Evolutionary conservation across 2,888 invertebrate species (phyloP).

Genomic region (Ichneumoninae sp.): DNA sequence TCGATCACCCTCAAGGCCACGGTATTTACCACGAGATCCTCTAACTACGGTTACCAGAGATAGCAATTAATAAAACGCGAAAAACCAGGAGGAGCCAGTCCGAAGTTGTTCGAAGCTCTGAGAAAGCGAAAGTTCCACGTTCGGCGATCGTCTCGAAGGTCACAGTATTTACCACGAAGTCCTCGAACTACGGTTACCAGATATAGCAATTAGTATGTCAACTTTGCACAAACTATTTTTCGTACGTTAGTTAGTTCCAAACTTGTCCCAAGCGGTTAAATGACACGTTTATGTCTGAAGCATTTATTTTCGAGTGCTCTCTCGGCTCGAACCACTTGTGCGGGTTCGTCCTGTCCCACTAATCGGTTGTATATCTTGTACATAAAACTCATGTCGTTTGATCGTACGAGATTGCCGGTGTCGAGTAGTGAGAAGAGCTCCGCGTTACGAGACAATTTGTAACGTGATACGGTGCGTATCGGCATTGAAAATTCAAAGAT

Average conservation of each 20-base stretch:
- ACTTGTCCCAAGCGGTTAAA: background rate
- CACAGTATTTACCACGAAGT: slow-evolving; percentile 70
- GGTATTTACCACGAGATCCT: slow-evolving; percentile 71
- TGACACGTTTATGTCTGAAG: background rate
- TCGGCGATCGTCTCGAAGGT: slow-evolving; percentile 73
- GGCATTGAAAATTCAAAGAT: slow-evolving; percentile 9
- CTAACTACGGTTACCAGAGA: slow-evolving; percentile 72
- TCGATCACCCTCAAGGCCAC: slow-evolving; percentile 76
- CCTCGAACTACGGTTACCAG: slow-evolving; percentile 65
- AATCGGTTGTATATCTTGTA: slow-evolving; percentile 14
- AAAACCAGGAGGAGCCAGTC: background rate
- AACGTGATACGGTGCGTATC: background rate
- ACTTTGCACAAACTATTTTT: slow-evolving; percentile 29
- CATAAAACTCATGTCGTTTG: slow-evolving; percentile 14
- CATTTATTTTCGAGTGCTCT: background rate
- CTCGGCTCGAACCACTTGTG: background rate
- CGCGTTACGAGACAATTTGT: slow-evolving; percentile 27
- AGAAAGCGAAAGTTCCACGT: background rate
- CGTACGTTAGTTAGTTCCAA: slow-evolving; percentile 15
- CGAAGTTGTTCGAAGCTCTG: background rate
- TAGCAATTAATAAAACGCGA: slow-evolving; percentile 69
- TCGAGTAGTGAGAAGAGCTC: background rate
- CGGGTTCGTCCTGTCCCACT: background rate
- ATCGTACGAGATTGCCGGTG: background rate
- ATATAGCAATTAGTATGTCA: slow-evolving; percentile 70